Conservation (phyloP, 2,113 vertebrate species). For the Sinocyclocheilus rhinocerous region DNA sequence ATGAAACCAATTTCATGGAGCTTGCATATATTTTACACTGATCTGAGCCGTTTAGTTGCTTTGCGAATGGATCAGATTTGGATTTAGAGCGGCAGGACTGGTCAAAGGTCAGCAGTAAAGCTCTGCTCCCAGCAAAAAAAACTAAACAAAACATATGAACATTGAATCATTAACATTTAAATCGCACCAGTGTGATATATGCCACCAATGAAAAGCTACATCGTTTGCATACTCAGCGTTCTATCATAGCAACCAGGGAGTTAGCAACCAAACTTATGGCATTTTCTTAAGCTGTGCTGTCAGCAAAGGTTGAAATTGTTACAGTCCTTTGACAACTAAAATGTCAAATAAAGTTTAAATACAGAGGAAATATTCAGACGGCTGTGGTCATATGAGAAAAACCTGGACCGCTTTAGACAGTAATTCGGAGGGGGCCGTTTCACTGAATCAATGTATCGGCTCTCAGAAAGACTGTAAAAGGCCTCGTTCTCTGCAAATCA, state of each 20-base stretch:
- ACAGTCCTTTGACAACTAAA: neutral
- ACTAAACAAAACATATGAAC: neutral
- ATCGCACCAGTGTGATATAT: too few species aligned
- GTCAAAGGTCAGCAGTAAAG: constrained; percentile 3
- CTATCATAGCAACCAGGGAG: too few species aligned
- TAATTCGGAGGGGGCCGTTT: neutral
- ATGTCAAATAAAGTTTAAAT: constrained; percentile 9
- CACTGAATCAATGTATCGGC: constrained; percentile 32
- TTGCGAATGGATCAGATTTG: neutral
- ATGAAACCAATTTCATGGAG: neutral
- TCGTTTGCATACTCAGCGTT: too few species aligned
- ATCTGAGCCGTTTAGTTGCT: neutral
- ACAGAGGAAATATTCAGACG: neutral
- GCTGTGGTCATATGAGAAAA: neutral
- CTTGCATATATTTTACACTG: neutral
- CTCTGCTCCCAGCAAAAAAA: neutral
- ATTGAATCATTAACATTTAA: too few species aligned
- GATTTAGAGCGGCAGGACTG: neutral
- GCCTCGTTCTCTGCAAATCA: constrained; percentile 20
- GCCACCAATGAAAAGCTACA: too few species aligned
- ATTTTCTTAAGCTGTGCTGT: neutral
- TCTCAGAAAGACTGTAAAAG: constrained; percentile 32
- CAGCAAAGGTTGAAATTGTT: neutral
- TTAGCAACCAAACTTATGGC: too few species aligned
- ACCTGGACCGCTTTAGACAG: neutral